Evolutionary conservation across 2,113 vertebrate genomes (phyloP).

Genomic region (Phylloscopus trochilus): DNA sequence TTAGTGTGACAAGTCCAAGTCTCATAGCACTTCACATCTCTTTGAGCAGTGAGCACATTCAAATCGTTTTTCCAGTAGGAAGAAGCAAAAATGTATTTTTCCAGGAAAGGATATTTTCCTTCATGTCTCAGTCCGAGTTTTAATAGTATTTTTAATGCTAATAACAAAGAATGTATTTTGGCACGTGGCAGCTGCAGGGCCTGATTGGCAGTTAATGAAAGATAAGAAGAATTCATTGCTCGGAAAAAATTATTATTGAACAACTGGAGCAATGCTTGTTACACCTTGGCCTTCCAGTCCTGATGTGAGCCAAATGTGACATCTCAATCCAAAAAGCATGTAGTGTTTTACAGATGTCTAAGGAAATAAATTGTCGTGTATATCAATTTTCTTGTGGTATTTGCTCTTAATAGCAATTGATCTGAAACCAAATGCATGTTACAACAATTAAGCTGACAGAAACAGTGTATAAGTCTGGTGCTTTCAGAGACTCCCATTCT

Average conservation of each 20-base stretch:
- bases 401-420: conserved; percentile 26
- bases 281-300: conserved; percentile 4
- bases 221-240: conserved; percentile 36
- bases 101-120: background rate
- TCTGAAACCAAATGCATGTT: conserved; percentile 33
- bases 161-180: conserved; percentile 2
- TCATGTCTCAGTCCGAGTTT: background rate
- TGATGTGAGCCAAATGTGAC: conserved; percentile 44
- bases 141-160: background rate
- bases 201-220: conserved; percentile 42
- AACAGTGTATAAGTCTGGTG: background rate
- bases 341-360: conserved; percentile 30
- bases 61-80: conserved; percentile 7
- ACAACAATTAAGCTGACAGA: conserved; percentile 25
- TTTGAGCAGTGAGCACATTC: background rate
- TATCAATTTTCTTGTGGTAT: conserved; percentile 45
- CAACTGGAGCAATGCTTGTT: background rate
- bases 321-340: background rate
- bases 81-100: background rate
- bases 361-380: background rate
- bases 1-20: background rate
- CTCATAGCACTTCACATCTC: background rate
- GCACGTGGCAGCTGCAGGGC: background rate
- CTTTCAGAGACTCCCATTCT: background rate
- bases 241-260: conserved; percentile 42